A percentile compares a stretch with the other conserved stretches of the same genome.
Evolutionary conservation across 2,888 invertebrate species (phyloP).

Genomic region (Blastobasis adustella): DNA sequence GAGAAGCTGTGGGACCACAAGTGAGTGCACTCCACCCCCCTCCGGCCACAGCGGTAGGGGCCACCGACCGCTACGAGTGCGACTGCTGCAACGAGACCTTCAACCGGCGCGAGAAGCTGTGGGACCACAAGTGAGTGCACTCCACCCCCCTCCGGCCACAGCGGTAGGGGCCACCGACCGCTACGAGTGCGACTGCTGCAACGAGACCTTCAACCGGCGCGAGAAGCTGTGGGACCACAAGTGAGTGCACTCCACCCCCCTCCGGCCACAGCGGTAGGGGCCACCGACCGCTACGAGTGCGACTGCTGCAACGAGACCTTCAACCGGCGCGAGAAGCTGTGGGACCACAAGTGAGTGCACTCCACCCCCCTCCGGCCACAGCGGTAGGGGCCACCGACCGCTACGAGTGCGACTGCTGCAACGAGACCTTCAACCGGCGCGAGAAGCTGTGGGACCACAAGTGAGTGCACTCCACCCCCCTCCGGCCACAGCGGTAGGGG

Average conservation of each 20-base stretch:
- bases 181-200: conserved; percentile 68
- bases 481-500: conserved; percentile 44
- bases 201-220: conserved; percentile 51
- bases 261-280: conserved; percentile 44
- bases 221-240: conserved; percentile 41
- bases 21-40: conserved; percentile 7
- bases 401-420: conserved; percentile 68
- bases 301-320: conserved; percentile 63
- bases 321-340: conserved; percentile 56
- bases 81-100: conserved; percentile 63
- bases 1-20: conserved; percentile 41
- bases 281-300: conserved; percentile 59
- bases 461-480: conserved; percentile 7
- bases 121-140: conserved; percentile 54
- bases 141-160: too few relatives aligned
- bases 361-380: too few relatives aligned
- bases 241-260: conserved; percentile 7
- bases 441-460: conserved; percentile 41
- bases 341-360: conserved; percentile 54
- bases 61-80: conserved; percentile 59
- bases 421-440: conserved; percentile 51
- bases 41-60: conserved; percentile 44
- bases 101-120: conserved; percentile 56
- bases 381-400: conserved; percentile 23
- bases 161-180: conserved; percentile 23